phyloP scores from a whole-genome alignment of 2,113 vertebrate species.

The Dicaeum eximium region DNA sequence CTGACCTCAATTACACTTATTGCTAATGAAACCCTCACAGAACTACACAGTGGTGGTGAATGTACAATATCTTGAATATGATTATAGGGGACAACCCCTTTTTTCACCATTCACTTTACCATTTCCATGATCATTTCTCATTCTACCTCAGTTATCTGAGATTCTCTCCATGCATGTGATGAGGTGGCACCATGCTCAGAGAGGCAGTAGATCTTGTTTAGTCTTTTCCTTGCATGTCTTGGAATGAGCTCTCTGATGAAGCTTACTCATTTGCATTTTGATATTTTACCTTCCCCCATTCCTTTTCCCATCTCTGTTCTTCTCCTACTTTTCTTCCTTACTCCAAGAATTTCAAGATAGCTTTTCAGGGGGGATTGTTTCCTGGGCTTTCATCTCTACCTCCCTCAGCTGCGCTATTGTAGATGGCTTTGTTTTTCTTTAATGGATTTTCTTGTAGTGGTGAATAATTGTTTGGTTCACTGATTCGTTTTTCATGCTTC shows the following conservation, averaged over 20 bases:
- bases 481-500: constrained; percentile 56
- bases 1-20: neutral
- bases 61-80: neutral
- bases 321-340: neutral
- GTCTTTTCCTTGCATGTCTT: constrained; percentile 1
- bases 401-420: constrained; percentile 36
- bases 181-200: neutral
- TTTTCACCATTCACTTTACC: neutral
- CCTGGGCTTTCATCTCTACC: constrained; percentile 38
- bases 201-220: neutral
- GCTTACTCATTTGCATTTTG: constrained; percentile 40
- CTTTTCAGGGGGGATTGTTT: constrained; percentile 34
- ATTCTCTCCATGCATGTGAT: neutral
- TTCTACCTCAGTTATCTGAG: neutral
- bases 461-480: constrained; percentile 67
- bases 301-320: neutral
- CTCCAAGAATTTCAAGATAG: neutral
- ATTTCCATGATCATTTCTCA: neutral
- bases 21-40: neutral
- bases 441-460: constrained; percentile 64
- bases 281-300: neutral
- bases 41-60: neutral
- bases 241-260: neutral
- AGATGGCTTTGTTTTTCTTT: constrained; percentile 60
- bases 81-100: neutral